Conservation (phyloP, 2,113 vertebrate species). For the Podarcis raffonei region DNA sequence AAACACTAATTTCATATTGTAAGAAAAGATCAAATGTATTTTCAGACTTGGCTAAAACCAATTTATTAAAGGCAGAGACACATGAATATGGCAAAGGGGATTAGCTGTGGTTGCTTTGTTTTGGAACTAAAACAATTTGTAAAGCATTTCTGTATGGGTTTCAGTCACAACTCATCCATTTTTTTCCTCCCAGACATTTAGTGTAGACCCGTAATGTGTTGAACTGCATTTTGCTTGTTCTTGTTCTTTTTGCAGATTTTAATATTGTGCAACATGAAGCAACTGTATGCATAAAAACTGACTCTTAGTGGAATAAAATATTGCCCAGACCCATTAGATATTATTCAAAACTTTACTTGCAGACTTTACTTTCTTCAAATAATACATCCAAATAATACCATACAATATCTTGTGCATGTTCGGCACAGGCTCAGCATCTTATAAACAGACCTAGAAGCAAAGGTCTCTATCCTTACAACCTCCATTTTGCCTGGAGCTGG, state of each 20-base stretch:
- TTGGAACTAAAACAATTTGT: conserved; percentile 53
- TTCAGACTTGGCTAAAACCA: conserved; percentile 49
- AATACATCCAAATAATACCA: too few species aligned
- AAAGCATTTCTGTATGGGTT: conserved; percentile 40
- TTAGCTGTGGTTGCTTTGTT: conserved; percentile 64
- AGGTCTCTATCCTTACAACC: too few species aligned
- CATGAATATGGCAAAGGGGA: conserved; percentile 58
- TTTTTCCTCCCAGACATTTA: background rate
- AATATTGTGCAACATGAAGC: too few species aligned
- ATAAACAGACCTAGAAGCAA: too few species aligned
- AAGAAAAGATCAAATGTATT: conserved; percentile 64
- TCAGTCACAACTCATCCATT: conserved; percentile 38
- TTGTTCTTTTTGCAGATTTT: conserved; percentile 15
- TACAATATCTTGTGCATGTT: too few species aligned
- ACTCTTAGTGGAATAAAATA: too few species aligned
- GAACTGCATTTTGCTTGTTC: background rate
- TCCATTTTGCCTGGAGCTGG: too few species aligned
- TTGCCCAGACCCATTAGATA: too few species aligned
- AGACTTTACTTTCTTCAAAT: too few species aligned
- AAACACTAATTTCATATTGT: conserved; percentile 2
- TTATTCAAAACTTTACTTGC: too few species aligned
- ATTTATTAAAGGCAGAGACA: conserved; percentile 61
- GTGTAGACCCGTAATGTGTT: conserved; percentile 11
- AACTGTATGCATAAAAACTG: too few species aligned
- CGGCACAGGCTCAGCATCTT: too few species aligned